Conservation (phyloP, 1,140 invertebrate species). For the Sweltsa coloradensis region DNA sequence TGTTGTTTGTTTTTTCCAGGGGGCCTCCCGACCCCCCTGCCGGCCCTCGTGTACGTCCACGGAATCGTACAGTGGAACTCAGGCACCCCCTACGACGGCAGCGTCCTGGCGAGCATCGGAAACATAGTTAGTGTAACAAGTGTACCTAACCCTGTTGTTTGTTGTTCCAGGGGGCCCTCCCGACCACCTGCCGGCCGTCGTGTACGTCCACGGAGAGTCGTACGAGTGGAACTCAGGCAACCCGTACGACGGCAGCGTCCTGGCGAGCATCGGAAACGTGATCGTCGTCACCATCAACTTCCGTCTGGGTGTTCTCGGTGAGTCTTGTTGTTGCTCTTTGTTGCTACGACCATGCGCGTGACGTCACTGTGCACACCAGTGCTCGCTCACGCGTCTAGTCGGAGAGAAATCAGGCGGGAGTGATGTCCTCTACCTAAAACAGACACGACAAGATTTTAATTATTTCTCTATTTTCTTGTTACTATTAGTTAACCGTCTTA, state of each 20-base stretch:
- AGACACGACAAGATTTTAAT: no score
- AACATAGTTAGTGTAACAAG: no score
- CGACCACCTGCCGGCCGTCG: conserved; percentile 38
- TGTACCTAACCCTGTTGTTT: no score
- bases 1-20: conserved; percentile 37
- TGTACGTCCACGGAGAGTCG: conserved; percentile 73
- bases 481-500: no score
- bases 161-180: background rate
- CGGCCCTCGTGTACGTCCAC: conserved; percentile 71
- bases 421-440: no score
- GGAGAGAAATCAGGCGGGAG: no score
- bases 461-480: no score
- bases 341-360: no score
- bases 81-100: conserved; percentile 74
- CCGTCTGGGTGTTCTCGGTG: conserved; percentile 75
- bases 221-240: conserved; percentile 78
- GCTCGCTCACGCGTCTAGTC: no score
- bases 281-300: conserved; percentile 86
- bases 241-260: conserved; percentile 74
- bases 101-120: conserved; percentile 78
- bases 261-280: conserved; percentile 74
- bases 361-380: no score
- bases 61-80: conserved; percentile 77
- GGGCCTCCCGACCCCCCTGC: conserved; percentile 61
- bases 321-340: conserved; percentile 25